Percentiles rank a stretch among this genome's conserved stretches.
Conservation (phyloP, 1,140 invertebrate species). For the Bombus confusus region DNA sequence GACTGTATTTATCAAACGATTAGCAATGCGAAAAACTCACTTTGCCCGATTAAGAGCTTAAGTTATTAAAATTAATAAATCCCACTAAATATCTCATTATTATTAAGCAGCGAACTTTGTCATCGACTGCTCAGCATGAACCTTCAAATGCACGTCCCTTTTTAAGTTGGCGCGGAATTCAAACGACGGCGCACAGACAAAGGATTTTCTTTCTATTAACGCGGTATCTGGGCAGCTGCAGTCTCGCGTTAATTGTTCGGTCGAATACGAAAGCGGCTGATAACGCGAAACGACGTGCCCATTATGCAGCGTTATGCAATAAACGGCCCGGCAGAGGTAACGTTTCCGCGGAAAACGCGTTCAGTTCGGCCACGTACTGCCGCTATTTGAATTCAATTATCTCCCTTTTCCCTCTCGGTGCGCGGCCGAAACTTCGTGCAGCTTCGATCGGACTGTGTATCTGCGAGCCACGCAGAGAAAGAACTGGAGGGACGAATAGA, state of each 20-base stretch:
- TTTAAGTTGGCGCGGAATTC: not conserved
- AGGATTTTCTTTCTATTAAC: slow-evolving; percentile 5
- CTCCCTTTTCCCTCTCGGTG: not conserved
- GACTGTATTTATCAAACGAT: no score
- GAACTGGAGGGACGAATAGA: not conserved
- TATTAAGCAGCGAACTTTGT: not conserved
- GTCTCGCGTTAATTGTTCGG: slow-evolving; percentile 15
- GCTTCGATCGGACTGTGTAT: not conserved
- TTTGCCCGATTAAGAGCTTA: no score
- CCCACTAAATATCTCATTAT: no score
- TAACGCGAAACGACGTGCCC: slow-evolving; percentile 8
- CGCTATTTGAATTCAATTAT: slow-evolving; percentile 18
- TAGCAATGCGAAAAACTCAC: no score
- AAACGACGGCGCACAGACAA: not conserved
- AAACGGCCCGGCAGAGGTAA: not conserved
- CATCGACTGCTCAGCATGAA: not conserved
- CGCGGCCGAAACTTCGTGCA: not conserved
- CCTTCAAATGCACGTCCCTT: not conserved
- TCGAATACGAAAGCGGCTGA: not conserved
- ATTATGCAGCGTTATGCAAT: slow-evolving; percentile 8
- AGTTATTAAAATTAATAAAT: no score
- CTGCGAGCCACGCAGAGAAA: not conserved
- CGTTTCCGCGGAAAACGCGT: slow-evolving; percentile 4
- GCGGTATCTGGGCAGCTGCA: not conserved
- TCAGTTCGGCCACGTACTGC: not conserved